Conservation (phyloP, 2,797 vertebrate genomes). For the Aplochiton taeniatus region DNA sequence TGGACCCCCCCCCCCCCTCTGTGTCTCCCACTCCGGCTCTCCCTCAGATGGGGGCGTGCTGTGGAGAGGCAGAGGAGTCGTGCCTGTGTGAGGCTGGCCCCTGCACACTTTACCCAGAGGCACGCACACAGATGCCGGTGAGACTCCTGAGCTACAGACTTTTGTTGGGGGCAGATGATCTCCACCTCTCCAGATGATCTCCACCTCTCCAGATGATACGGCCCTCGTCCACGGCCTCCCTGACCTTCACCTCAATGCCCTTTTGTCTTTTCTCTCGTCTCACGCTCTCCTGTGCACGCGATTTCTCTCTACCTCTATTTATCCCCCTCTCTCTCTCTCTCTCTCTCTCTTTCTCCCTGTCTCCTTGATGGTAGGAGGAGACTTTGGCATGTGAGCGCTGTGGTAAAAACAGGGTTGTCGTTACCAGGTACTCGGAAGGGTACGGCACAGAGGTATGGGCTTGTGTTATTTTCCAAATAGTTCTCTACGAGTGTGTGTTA, state of each 20-base stretch:
- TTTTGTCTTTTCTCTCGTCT: not conserved
- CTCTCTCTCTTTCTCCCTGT: not conserved
- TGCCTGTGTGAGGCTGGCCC: constrained; percentile 67
- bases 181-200: no score
- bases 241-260: not conserved
- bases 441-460: constrained; percentile 78
- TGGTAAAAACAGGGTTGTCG: constrained; percentile 64
- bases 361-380: constrained; percentile 48
- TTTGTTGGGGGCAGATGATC: no score
- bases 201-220: no score
- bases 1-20: not conserved
- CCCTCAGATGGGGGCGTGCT: constrained; percentile 64
- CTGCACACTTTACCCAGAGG: constrained; percentile 64
- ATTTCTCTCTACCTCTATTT: not conserved
- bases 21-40: not conserved
- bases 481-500: constrained; percentile 2
- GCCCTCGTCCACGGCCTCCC: not conserved
- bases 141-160: constrained; percentile 35
- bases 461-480: not conserved
- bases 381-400: constrained; percentile 63
- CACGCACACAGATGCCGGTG: constrained; percentile 60
- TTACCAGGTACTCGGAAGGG: constrained; percentile 76
- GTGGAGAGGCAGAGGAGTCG: constrained; percentile 52
- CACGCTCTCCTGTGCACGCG: not conserved
- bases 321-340: not conserved